These are phyloP conservation scores for Plutomurus gul DNA, from an alignment of 1,140 invertebrate genomes.

Conservation along the genomic window DNA sequence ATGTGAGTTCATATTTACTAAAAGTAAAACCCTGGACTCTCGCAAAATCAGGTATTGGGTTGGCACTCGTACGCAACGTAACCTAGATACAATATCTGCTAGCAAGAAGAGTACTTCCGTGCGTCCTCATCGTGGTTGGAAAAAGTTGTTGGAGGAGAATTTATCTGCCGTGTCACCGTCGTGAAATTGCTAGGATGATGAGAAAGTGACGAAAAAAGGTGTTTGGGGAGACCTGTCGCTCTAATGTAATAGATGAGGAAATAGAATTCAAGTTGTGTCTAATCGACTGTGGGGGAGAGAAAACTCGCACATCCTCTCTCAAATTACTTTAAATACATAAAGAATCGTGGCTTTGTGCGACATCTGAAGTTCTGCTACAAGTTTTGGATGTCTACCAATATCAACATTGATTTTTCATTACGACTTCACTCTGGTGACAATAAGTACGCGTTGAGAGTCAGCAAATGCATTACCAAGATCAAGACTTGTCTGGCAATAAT, in stretches of 20 bases:
- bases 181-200: not conserved
- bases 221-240: conserved; percentile 2
- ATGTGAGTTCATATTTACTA: too few relatives aligned
- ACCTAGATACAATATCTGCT: too few relatives aligned
- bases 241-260: not conserved
- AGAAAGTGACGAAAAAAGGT: conserved; percentile 5
- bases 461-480: too few relatives aligned
- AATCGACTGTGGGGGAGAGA: conserved; percentile 22
- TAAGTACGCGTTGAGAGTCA: too few relatives aligned
- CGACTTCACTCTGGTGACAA: conserved; percentile 1
- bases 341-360: not conserved
- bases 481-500: too few relatives aligned
- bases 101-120: too few relatives aligned
- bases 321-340: conserved; percentile 11
- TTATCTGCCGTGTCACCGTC: not conserved
- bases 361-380: not conserved
- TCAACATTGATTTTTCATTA: conserved; percentile 37
- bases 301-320: conserved; percentile 5
- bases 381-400: conserved; percentile 30
- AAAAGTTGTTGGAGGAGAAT: not conserved
- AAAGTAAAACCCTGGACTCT: too few relatives aligned
- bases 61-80: too few relatives aligned
- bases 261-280: conserved; percentile 24
- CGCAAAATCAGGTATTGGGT: too few relatives aligned
- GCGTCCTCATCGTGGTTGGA: not conserved